These are phyloP conservation scores for Lamproptera curius DNA, from an alignment of 2,888 invertebrate species.

Conservation along the genomic window DNA sequence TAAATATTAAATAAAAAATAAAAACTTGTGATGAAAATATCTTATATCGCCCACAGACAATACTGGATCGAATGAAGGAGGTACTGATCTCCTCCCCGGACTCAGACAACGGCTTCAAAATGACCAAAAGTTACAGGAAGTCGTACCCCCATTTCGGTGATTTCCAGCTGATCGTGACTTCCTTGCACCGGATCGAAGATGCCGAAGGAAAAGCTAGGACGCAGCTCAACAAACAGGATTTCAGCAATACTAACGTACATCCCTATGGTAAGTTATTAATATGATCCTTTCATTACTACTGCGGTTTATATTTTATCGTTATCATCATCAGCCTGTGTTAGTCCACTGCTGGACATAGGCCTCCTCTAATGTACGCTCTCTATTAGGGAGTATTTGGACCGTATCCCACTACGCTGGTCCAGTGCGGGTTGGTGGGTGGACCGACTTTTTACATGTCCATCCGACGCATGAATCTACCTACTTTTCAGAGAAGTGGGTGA, in stretches of 20 bases:
- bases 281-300: no score
- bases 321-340: no score
- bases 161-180: conserved; percentile 48
- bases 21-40: no score
- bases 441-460: no score
- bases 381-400: no score
- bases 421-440: no score
- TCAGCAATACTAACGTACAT: conserved; percentile 18
- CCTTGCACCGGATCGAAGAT: conserved; percentile 45
- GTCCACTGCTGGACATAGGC: no score
- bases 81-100: conserved; percentile 28
- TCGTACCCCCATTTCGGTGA: conserved; percentile 53
- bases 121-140: conserved; percentile 42
- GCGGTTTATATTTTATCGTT: no score
- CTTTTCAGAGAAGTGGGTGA: no score
- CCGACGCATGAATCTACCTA: no score
- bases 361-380: no score
- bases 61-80: conserved; percentile 38
- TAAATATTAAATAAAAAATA: background rate
- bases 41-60: conserved; percentile 33
- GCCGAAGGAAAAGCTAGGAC: conserved; percentile 33
- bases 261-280: conserved; percentile 32
- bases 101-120: conserved; percentile 27
- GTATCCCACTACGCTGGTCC: no score
- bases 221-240: conserved; percentile 38